A percentile compares a stretch with the other conserved stretches of the same genome.
Conservation (phyloP, 2,797 vertebrate species). For the Rhinoraja longicauda region DNA sequence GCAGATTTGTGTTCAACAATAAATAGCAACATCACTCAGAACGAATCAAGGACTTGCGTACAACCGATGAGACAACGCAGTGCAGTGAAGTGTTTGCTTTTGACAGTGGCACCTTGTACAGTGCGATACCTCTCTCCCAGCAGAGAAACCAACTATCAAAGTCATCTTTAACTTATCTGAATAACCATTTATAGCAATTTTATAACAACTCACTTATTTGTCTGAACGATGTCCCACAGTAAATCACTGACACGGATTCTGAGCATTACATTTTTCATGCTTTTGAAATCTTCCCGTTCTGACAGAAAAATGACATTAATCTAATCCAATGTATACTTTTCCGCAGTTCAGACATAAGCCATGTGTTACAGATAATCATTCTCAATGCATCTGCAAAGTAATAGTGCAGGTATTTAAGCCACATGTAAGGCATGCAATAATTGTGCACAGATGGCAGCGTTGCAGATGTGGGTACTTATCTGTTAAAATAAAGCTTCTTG, state of each 20-base stretch:
- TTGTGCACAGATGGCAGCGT: constrained; percentile 17
- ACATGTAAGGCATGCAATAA: constrained; percentile 1
- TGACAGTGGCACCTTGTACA: neutral
- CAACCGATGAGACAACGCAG: neutral
- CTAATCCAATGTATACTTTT: constrained; percentile 33
- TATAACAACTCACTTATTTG: constrained; percentile 30
- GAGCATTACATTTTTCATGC: constrained; percentile 30
- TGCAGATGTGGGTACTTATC: neutral
- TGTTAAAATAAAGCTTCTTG: neutral
- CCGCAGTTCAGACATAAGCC: constrained; percentile 19
- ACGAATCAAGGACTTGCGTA: constrained; percentile 1
- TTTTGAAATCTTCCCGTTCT: constrained; percentile 15
- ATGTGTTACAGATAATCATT: constrained; percentile 35
- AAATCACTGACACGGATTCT: constrained; percentile 15
- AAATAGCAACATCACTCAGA: constrained; percentile 29
- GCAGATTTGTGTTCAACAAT: neutral
- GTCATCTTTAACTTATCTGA: constrained; percentile 34
- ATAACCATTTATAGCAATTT: constrained; percentile 1
- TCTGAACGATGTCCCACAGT: constrained; percentile 1
- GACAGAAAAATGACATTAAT: constrained; percentile 34
- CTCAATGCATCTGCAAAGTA: constrained; percentile 25
- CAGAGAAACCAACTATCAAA: neutral
- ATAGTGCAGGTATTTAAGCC: neutral
- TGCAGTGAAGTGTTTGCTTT: neutral
- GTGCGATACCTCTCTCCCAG: constrained; percentile 3